A percentile compares a stretch with the other conserved stretches of the same genome.
These are phyloP conservation scores for Liodrosophila aerea DNA, from an alignment of 2,888 invertebrate species.

Conservation along the genomic window DNA sequence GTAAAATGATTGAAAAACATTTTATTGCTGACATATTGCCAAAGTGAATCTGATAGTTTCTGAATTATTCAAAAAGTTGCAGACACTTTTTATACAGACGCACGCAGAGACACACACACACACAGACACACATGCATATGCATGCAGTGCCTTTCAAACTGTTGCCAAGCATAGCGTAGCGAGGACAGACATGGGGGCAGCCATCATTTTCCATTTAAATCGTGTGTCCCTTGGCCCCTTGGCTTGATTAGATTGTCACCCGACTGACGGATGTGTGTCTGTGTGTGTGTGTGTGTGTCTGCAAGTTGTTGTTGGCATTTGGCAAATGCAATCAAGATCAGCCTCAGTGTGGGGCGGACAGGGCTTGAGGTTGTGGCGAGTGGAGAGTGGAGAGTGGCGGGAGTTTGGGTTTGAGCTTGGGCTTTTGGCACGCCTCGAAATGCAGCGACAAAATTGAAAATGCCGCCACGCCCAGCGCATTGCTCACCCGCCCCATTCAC, in stretches of 20 bases:
- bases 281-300: slow-evolving; percentile 47
- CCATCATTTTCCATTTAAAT: slow-evolving; percentile 10
- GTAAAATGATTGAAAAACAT: slow-evolving; percentile 2
- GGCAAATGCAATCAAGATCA: slow-evolving; percentile 75
- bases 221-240: slow-evolving; percentile 11
- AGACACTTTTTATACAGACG: slow-evolving; percentile 6
- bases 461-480: slow-evolving; percentile 43
- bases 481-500: slow-evolving; percentile 2
- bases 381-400: slow-evolving; percentile 8
- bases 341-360: slow-evolving; percentile 20
- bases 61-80: slow-evolving; percentile 22
- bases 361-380: slow-evolving; percentile 3
- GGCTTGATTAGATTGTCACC: slow-evolving; percentile 71
- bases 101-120: no score
- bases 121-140: not conserved
- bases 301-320: slow-evolving; percentile 63
- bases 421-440: slow-evolving; percentile 37
- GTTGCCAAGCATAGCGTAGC: no score
- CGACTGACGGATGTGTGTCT: slow-evolving; percentile 48
- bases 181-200: no score
- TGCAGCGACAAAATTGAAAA: slow-evolving; percentile 66
- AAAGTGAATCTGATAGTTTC: slow-evolving; percentile 1
- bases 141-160: no score
- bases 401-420: slow-evolving; percentile 18
- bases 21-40: slow-evolving; percentile 2